A percentile compares a stretch with the other conserved stretches of the same genome.
phyloP scores from a whole-genome alignment of 2,888 invertebrate genomes.

The Lissonota sp. region DNA sequence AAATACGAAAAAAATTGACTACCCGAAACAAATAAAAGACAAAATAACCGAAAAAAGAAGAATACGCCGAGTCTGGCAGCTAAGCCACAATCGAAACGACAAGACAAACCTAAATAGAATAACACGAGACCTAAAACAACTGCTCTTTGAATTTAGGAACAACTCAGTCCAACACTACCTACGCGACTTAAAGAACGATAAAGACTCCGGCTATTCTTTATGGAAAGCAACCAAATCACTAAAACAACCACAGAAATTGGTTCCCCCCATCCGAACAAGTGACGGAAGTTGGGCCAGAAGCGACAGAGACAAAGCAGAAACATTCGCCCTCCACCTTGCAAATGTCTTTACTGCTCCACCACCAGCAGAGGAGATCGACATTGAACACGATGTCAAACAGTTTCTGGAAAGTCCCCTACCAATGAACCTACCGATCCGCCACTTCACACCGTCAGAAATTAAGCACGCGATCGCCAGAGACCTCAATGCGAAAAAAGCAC shows the following conservation, averaged over 20 bases:
- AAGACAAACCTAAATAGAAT: slow-evolving; percentile 46
- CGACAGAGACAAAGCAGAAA: slow-evolving; percentile 52
- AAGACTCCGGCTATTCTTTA: slow-evolving; percentile 46
- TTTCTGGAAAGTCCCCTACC: slow-evolving; percentile 1
- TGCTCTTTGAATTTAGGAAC: slow-evolving; percentile 22
- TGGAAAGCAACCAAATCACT: slow-evolving; percentile 49
- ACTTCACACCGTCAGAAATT: not conserved
- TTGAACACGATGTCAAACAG: not conserved
- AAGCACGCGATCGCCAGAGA: not conserved
- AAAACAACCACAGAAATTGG: slow-evolving; percentile 31
- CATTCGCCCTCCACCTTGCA: slow-evolving; percentile 62
- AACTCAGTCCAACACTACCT: not conserved
- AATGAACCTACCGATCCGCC: not conserved
- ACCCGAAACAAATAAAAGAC: slow-evolving; percentile 23
- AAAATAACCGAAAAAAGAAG: slow-evolving; percentile 46
- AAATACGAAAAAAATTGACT: not conserved
- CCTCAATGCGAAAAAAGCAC: slow-evolving; percentile 42
- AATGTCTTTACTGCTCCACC: slow-evolving; percentile 25
- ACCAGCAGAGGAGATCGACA: not conserved
- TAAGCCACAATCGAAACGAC: slow-evolving; percentile 23
- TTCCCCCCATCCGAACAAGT: slow-evolving; percentile 25
- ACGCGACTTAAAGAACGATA: not conserved
- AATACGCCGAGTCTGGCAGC: slow-evolving; percentile 32
- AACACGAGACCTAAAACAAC: slow-evolving; percentile 45
- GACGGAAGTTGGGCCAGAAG: slow-evolving; percentile 47